A percentile compares a stretch with the other conserved stretches of the same genome.
Evolutionary conservation across 2,888 invertebrate genomes (phyloP).

Genomic region (Kuschelorhynchus macadamiae): DNA sequence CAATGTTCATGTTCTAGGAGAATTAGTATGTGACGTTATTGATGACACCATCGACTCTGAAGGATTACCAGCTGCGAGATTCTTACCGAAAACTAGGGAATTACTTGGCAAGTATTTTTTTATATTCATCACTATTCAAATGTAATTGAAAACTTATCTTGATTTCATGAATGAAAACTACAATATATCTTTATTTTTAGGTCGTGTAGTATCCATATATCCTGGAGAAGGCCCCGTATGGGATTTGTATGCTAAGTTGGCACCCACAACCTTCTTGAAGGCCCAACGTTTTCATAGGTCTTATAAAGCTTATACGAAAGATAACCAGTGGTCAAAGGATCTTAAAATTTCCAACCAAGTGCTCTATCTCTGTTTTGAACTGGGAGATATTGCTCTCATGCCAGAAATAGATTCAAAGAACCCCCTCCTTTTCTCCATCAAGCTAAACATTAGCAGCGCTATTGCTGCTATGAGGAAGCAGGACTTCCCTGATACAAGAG

Average conservation of each 20-base stretch:
- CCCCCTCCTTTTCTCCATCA: slow-evolving; percentile 61
- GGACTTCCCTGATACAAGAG: slow-evolving; percentile 62
- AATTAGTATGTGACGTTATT: slow-evolving; percentile 80
- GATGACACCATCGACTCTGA: slow-evolving; percentile 76
- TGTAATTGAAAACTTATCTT: too few relatives aligned
- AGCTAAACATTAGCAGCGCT: slow-evolving; percentile 63
- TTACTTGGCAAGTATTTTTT: slow-evolving; percentile 49
- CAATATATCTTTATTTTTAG: slow-evolving; percentile 68
- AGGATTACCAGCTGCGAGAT: slow-evolving; percentile 69
- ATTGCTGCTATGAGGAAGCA: slow-evolving; percentile 67
- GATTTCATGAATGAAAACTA: too few relatives aligned
- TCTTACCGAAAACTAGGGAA: slow-evolving; percentile 61
- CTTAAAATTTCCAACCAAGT: slow-evolving; percentile 75
- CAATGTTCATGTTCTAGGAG: slow-evolving; percentile 81
- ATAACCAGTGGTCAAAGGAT: slow-evolving; percentile 76
- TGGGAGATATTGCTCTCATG: slow-evolving; percentile 74
- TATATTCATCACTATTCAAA: too few relatives aligned
- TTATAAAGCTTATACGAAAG: slow-evolving; percentile 79
- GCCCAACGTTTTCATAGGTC: slow-evolving; percentile 84
- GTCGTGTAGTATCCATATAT: slow-evolving; percentile 79
- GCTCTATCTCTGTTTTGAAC: slow-evolving; percentile 72
- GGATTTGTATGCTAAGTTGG: slow-evolving; percentile 85
- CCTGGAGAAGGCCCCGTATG: slow-evolving; percentile 83
- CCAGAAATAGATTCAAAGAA: slow-evolving; percentile 65
- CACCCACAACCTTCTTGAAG: slow-evolving; percentile 73